A percentile compares a stretch with the other conserved stretches of the same genome.
These are phyloP conservation scores for Falcunculus frontatus DNA, from an alignment of 2,113 vertebrate genomes.

Conservation along the genomic window DNA sequence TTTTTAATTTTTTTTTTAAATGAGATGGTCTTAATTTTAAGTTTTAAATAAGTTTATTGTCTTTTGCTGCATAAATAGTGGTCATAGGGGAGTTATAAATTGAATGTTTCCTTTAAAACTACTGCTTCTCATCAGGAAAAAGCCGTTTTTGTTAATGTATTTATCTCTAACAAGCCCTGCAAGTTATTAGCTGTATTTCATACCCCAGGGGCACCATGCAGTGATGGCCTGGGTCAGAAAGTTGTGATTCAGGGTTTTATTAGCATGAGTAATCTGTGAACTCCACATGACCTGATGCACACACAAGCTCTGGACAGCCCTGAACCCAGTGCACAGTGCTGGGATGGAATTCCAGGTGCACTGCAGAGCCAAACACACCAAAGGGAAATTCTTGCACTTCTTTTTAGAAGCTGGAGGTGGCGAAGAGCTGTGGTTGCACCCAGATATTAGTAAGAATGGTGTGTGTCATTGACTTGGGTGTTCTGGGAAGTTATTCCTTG, in stretches of 20 bases:
- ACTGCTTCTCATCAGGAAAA: background rate
- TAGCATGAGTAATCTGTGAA: background rate
- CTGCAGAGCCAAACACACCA: background rate
- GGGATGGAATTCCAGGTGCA: background rate
- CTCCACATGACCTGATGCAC: background rate
- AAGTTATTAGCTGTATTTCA: constrained; percentile 2
- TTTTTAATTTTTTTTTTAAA: background rate
- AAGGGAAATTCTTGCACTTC: background rate
- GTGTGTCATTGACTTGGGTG: background rate
- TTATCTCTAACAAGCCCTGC: background rate
- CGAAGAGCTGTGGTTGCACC: background rate
- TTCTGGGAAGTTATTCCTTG: background rate
- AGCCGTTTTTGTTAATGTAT: background rate
- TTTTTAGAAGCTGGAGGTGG: background rate
- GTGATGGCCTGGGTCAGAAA: background rate
- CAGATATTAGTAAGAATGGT: background rate
- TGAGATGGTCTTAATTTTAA: background rate
- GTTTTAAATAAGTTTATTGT: background rate
- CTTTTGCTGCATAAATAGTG: background rate
- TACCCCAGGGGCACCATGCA: background rate
- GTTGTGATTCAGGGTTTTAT: constrained; percentile 40
- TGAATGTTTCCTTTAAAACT: background rate
- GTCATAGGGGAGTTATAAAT: background rate
- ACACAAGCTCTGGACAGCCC: background rate
- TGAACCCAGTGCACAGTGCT: accelerated